These are phyloP conservation scores for Chaetogeoica ovagalla DNA, from an alignment of 2,888 invertebrate genomes.

Conservation along the genomic window DNA sequence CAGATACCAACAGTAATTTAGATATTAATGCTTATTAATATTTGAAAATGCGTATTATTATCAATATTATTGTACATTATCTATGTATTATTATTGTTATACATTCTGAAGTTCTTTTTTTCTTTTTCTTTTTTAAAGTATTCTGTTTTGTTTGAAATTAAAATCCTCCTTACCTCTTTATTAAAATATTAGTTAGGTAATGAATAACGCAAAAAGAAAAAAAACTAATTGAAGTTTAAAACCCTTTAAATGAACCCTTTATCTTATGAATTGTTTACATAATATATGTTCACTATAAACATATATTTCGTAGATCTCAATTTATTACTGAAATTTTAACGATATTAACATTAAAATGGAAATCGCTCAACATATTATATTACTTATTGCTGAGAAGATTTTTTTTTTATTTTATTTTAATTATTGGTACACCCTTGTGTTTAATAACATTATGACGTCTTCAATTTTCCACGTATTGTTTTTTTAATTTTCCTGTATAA, in stretches of 20 bases:
- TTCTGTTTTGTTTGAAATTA: constrained; percentile 2
- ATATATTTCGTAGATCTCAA: constrained; percentile 36
- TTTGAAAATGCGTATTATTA: constrained; percentile 35
- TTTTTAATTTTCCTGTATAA: constrained; percentile 42
- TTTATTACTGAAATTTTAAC: constrained; percentile 31
- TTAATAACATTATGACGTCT: constrained; percentile 30
- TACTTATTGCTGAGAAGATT: constrained; percentile 36
- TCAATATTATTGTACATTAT: constrained; percentile 45
- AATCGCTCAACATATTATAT: constrained; percentile 48
- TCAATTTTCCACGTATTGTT: neutral
- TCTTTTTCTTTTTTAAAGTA: constrained; percentile 3
- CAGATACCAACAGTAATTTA: constrained; percentile 49
- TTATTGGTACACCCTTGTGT: constrained; percentile 28
- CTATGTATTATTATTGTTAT: constrained; percentile 43
- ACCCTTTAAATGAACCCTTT: constrained; percentile 21
- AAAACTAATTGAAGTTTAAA: constrained; percentile 19
- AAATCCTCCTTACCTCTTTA: constrained; percentile 16
- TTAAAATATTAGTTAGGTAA: constrained; percentile 4
- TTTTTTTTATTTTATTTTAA: constrained; percentile 40
- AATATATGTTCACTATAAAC: constrained; percentile 21
- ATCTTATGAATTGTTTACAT: constrained; percentile 29
- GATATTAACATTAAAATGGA: constrained; percentile 28
- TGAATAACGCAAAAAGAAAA: neutral
- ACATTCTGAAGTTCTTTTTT: constrained; percentile 37
- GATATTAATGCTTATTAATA: constrained; percentile 47